Conservation (phyloP, 2,113 vertebrate genomes). For the Colius striatus region DNA sequence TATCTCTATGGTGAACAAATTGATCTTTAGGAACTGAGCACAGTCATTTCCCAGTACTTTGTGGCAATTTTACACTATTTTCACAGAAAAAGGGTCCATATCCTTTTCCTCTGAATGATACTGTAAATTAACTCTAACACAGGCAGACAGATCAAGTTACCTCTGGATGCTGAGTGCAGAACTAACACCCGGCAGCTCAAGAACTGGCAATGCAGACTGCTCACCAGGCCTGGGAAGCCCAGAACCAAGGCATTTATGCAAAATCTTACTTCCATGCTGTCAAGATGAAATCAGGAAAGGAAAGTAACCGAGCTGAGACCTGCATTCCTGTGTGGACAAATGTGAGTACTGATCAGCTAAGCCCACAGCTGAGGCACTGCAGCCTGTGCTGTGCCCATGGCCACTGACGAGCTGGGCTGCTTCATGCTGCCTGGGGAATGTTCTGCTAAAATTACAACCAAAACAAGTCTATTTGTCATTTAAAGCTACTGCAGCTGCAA, state of each 20-base stretch:
- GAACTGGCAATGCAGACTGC: background rate
- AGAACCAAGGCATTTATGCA: background rate
- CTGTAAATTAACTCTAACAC: constrained; percentile 14
- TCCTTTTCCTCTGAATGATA: constrained; percentile 6
- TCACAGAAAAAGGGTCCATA: background rate
- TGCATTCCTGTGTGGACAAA: background rate
- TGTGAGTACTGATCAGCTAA: background rate
- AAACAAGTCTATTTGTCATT: background rate
- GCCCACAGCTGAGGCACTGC: background rate
- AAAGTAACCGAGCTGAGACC: background rate
- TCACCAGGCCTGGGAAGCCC: background rate
- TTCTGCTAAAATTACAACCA: background rate
- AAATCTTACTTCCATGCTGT: background rate
- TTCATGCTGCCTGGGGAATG: background rate
- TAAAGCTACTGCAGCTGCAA: constrained; percentile 30
- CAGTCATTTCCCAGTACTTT: constrained; percentile 45
- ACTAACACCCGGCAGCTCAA: background rate
- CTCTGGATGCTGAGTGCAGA: background rate
- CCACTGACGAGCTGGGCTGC: background rate
- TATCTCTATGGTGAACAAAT: background rate
- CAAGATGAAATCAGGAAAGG: background rate
- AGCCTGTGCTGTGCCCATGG: accelerated
- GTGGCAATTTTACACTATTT: constrained; percentile 51
- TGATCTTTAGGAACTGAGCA: constrained; percentile 22
- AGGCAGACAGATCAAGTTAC: background rate